These are phyloP conservation scores for Romanogobio albipinnatus DNA, from an alignment of 2,113 vertebrate species.

Conservation along the genomic window DNA sequence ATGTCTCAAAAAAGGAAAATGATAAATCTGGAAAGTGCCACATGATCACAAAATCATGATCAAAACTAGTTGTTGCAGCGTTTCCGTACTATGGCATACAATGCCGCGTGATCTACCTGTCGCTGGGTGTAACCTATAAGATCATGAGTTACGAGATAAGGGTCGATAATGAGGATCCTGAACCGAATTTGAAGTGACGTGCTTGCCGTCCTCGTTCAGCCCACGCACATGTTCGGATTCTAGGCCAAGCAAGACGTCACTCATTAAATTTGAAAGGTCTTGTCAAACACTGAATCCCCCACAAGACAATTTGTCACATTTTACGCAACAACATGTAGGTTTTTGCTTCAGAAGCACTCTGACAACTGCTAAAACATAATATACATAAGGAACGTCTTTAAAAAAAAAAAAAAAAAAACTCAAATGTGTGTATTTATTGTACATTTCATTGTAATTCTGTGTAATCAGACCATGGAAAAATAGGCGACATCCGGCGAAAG, in stretches of 20 bases:
- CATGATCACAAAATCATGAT: slow-evolving; percentile 35
- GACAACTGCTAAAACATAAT: background rate
- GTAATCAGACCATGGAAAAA: background rate
- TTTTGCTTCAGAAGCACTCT: background rate
- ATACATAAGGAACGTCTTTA: background rate
- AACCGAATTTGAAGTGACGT: slow-evolving; percentile 30
- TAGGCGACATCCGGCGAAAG: background rate
- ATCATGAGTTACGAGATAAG: background rate
- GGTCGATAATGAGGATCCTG: slow-evolving; percentile 37
- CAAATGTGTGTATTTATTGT: background rate
- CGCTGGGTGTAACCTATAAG: slow-evolving; percentile 28
- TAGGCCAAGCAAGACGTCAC: slow-evolving; percentile 32
- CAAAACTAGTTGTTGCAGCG: slow-evolving; percentile 15
- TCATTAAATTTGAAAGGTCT: slow-evolving; percentile 58
- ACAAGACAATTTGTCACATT: slow-evolving; percentile 40
- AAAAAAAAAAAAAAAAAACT: no score
- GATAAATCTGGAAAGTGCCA: slow-evolving; percentile 27
- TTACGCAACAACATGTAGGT: slow-evolving; percentile 8
- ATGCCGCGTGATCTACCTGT: slow-evolving; percentile 7
- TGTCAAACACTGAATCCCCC: slow-evolving; percentile 33
- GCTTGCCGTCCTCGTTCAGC: slow-evolving; percentile 30
- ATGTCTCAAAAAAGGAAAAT: slow-evolving; percentile 51
- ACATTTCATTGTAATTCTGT: background rate
- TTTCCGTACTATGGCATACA: background rate
- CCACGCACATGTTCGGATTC: slow-evolving; percentile 50